Conservation (phyloP, 2,113 vertebrate species). For the Callaeas wilsoni region DNA sequence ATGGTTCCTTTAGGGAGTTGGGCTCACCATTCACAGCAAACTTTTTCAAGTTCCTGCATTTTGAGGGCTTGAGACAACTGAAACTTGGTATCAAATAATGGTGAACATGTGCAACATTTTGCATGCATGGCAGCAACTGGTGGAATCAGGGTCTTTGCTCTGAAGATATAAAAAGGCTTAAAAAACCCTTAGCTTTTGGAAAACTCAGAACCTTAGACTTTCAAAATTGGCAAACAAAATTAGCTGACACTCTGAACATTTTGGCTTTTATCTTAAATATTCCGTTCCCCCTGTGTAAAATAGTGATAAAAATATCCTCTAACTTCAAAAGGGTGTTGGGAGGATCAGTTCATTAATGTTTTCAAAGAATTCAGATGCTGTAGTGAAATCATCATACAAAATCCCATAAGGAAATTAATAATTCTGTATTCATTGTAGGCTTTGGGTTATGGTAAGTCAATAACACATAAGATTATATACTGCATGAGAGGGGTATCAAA, state of each 20-base stretch:
- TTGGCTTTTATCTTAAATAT: constrained; percentile 43
- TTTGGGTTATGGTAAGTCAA: background rate
- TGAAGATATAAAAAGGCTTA: background rate
- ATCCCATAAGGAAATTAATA: constrained; percentile 15
- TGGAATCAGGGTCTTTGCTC: background rate
- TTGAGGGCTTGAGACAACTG: background rate
- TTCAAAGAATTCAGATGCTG: constrained; percentile 19
- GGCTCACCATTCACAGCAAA: background rate
- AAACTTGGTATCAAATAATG: background rate
- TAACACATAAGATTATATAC: background rate
- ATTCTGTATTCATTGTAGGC: constrained; percentile 3
- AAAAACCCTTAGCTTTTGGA: background rate
- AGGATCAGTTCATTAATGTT: constrained; percentile 42
- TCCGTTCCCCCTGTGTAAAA: background rate
- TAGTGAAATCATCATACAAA: constrained; percentile 10
- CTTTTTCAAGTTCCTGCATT: background rate
- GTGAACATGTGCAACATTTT: background rate
- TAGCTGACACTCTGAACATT: constrained; percentile 12
- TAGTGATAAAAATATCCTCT: constrained; percentile 29
- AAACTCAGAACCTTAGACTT: background rate
- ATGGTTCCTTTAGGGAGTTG: background rate
- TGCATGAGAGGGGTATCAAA: background rate
- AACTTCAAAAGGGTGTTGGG: constrained; percentile 31
- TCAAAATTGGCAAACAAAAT: constrained; percentile 6
- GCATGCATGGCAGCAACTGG: background rate